phyloP scores from a whole-genome alignment of 1,140 invertebrate species.

The Lanistes nyassanus region DNA sequence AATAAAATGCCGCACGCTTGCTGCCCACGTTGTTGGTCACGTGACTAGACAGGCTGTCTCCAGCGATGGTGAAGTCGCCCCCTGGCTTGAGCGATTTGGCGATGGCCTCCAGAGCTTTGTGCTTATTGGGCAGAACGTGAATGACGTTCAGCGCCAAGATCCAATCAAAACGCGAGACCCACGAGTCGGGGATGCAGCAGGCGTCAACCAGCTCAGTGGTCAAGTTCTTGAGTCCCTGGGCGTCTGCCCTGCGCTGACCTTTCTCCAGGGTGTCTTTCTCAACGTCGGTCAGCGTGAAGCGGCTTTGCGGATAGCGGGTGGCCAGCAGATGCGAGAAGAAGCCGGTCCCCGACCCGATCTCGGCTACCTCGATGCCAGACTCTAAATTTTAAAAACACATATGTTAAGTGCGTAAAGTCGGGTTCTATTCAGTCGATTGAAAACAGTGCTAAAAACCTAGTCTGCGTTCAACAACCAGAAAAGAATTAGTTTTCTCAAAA shows the following conservation, averaged over 20 bases:
- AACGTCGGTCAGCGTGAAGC: constrained; percentile 34
- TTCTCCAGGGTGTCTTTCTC: constrained; percentile 12
- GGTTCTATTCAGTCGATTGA: too few species aligned
- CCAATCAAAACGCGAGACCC: constrained; percentile 35
- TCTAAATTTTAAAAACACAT: neutral
- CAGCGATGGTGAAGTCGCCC: constrained; percentile 36
- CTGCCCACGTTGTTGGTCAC: constrained; percentile 34
- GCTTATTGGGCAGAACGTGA: constrained; percentile 38
- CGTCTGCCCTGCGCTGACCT: constrained; percentile 13
- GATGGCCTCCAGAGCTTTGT: constrained; percentile 27
- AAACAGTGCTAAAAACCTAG: too few species aligned
- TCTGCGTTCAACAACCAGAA: too few species aligned
- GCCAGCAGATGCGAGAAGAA: constrained; percentile 25
- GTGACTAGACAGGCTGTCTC: constrained; percentile 29
- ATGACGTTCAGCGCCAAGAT: constrained; percentile 32
- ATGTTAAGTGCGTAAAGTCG: neutral
- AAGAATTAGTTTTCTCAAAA: too few species aligned
- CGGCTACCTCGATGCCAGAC: constrained; percentile 26
- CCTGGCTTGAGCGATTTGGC: constrained; percentile 30
- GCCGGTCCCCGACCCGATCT: constrained; percentile 39
- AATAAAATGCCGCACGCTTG: constrained; percentile 25
- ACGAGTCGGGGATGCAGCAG: constrained; percentile 29
- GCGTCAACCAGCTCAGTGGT: constrained; percentile 28
- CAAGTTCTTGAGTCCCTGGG: constrained; percentile 31
- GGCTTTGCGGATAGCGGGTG: constrained; percentile 34